Evolutionary conservation across 2,797 vertebrate genomes (phyloP), one percentile per base, ranked within the genome.

Genomic region (Gymnopithys bicolor): DNA sequence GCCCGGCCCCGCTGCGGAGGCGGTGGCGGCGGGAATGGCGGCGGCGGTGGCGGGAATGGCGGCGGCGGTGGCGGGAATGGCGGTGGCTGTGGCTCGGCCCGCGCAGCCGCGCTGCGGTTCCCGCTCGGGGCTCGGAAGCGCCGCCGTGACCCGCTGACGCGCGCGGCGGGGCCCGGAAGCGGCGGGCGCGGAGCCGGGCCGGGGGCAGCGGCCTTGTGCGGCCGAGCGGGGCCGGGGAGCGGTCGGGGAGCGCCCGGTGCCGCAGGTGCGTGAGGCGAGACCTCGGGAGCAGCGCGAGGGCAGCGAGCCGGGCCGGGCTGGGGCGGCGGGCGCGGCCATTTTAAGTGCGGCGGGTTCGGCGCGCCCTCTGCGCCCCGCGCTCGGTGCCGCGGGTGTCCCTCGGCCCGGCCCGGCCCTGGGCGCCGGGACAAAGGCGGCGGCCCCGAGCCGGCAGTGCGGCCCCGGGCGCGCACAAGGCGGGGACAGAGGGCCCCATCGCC

Each of bases 151-250:
- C 45, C 12, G 51, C 76, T 90, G 93, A 80, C 90, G 93, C 82
- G 63, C 27, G 67, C 62, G 51, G 51, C 41, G 39, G 55, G 55
- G 84, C 80, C 87, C 84, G 93, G 90, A 93, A 90, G 84, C 51
- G 69, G 56, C 51, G 80, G 46, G 53, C 53, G 64, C 33, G 71
- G 66, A 13, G 59, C 5, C 33, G 32, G 32, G 5, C 32, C 9
- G 59, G 60, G 60, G 73, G 59, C 45, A 39, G 82, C 37, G 86
- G 77, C 2, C 39, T 33, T 66, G 41, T 19, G 76, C 60, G 87
- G 84, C 83, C 45, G 64, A 84, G 64, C 9, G 75, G 87, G 30
- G 56, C n/a, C 51, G 80, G 53, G 41, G 41, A 41, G 41, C 41
- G 41, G 41, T 41, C 41, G 56, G 79, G 53, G 19, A 85, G 66